Evolutionary conservation across 2,888 invertebrate genomes (phyloP), one percentile per base, ranked within the genome.

Genomic region (Vesta saturnalis): DNA sequence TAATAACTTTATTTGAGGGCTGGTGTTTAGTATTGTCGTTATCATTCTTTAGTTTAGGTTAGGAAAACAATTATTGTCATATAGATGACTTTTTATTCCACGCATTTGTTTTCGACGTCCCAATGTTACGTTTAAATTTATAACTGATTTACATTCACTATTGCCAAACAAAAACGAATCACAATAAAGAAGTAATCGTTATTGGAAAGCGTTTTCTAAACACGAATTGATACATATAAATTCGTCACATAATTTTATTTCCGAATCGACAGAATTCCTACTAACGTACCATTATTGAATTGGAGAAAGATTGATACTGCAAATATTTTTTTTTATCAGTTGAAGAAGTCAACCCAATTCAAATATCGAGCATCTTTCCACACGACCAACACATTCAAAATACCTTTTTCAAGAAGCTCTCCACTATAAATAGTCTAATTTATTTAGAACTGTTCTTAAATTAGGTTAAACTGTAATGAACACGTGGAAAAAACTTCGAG

Each of bases 1-100:
- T 56, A 55, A 56, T 62, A 55, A 62, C 23, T 62, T 55, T 62
- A 62, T 62, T 55, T 46, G 43, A 39, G 43, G 43, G 46, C 46
- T n/a, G 43, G 6, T 23, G 55, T 54, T 62, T 62, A 55, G 62
- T 60, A 54, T 49, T 15, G 47, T 49, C 60, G 19, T 54, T 60
- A 21, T 60, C 30, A 35, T 60, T 39, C 60, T n/a, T 46, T 22
- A 19, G 15, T 49, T 60, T 21, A 60, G 21, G 23, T 43, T 30
- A 18, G 23, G 23, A 49, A 59, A 58, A 30, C 10, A 30, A 49
- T 49, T 49, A 49, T 49, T 18, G 15, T 10, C 3, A 18, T 49
- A 49, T 14, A 49, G 47, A 15, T 18, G 6, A 16, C 18, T 3
- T 49, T 15, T 18, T 18, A 14, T 49, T 14, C n/a, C n/a, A n/a